Conservation (phyloP, 2,113 vertebrate genomes). For the Rhinoderma darwinii region DNA sequence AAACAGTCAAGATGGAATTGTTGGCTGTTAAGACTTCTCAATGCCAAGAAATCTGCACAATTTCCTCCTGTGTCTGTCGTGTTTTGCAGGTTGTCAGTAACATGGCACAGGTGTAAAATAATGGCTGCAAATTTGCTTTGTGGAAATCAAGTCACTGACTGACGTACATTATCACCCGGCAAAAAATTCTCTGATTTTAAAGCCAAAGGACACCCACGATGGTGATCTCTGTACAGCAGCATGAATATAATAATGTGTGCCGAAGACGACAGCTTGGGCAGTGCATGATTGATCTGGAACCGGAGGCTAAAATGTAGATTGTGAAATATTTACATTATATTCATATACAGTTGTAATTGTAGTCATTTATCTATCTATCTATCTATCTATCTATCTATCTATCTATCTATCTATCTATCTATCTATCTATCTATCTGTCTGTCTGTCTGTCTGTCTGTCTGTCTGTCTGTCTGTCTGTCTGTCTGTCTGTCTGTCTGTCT, state of each 20-base stretch:
- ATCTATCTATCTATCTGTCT: slow-evolving; percentile 5
- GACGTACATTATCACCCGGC: background rate
- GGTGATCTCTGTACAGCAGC: background rate
- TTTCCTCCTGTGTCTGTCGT: background rate
- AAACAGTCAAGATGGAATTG: slow-evolving; percentile 23
- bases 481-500: background rate
- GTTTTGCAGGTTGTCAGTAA: slow-evolving; percentile 10
- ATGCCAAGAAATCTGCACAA: slow-evolving; percentile 15
- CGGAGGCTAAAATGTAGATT: too few relatives aligned
- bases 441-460: background rate
- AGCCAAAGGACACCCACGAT: background rate
- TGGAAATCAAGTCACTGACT: background rate
- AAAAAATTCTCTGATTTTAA: background rate
- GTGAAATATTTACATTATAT: background rate
- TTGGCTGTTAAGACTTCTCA: background rate
- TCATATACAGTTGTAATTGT: background rate
- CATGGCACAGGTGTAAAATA: slow-evolving; percentile 25
- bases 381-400: background rate
- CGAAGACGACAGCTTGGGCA: background rate
- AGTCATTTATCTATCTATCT: background rate
- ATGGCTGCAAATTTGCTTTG: background rate
- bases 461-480: background rate
- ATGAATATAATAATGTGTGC: too few relatives aligned
- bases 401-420: background rate
- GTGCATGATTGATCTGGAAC: background rate